Conservation (phyloP, 2,888 invertebrate genomes). For the Phyto melanocephala region DNA sequence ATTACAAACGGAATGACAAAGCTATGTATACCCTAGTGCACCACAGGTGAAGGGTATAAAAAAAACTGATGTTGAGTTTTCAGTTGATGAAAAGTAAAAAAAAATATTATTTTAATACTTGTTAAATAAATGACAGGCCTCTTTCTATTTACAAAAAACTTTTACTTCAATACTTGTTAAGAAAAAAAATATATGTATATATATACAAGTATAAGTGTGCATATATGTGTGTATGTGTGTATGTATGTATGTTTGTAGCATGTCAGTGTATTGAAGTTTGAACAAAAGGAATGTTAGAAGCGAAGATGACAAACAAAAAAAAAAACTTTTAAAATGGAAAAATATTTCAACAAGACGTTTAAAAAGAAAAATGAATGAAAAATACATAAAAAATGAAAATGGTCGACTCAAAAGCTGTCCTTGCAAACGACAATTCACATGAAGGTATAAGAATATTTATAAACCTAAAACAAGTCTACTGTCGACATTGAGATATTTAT, state of each 20-base stretch:
- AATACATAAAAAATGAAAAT: not conserved
- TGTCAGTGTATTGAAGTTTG: slow-evolving; percentile 1
- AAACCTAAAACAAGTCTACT: slow-evolving; percentile 2
- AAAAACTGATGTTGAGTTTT: slow-evolving; percentile 9
- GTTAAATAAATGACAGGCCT: slow-evolving; percentile 34
- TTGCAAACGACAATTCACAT: slow-evolving; percentile 3
- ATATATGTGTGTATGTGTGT: no score
- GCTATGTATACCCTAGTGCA: no score
- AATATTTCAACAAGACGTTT: slow-evolving; percentile 16
- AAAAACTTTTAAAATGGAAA: not conserved
- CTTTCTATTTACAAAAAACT: not conserved
- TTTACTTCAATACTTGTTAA: not conserved
- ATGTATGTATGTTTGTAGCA: no score
- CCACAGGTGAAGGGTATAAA: no score
- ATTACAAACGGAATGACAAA: no score
- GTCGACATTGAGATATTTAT: not conserved
- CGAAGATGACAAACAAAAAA: no score
- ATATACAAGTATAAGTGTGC: no score
- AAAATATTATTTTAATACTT: slow-evolving; percentile 36
- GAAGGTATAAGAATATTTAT: not conserved
- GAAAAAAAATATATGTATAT: not conserved
- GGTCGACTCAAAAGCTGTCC: not conserved
- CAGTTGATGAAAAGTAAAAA: not conserved
- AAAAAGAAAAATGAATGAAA: slow-evolving; percentile 1
- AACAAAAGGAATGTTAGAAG: not conserved